These are phyloP conservation scores for Ahaetulla prasina DNA, from an alignment of 2,113 vertebrate genomes.

Conservation along the genomic window DNA sequence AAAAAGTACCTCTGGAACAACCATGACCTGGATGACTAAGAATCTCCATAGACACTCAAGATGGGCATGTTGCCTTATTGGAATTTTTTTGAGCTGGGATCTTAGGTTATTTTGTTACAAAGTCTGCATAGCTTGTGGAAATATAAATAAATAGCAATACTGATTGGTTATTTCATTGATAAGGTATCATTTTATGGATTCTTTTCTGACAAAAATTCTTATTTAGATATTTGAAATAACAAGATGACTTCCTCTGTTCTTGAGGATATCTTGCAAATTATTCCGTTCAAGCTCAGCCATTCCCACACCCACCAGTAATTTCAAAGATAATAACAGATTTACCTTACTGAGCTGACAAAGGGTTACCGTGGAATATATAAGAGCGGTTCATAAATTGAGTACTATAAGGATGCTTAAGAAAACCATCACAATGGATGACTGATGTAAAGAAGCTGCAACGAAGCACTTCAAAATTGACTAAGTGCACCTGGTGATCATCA, in stretches of 20 bases:
- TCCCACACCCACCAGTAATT: not conserved
- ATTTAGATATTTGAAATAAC: not conserved
- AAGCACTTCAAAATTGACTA: not conserved
- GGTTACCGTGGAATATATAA: not conserved
- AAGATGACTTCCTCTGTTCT: not conserved
- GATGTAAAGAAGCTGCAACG: not conserved
- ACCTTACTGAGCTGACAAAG: not conserved
- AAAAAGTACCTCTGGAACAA: no score
- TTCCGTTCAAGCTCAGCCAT: not conserved
- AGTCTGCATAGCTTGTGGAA: not conserved
- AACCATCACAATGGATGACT: not conserved
- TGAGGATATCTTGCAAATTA: not conserved
- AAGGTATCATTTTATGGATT: not conserved
- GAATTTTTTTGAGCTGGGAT: not conserved
- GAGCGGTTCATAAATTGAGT: not conserved
- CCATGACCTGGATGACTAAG: no score
- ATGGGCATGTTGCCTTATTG: not conserved
- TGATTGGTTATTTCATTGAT: not conserved
- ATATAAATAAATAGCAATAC: not conserved
- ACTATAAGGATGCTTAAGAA: not conserved
- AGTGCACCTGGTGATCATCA: not conserved
- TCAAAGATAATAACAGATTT: not conserved
- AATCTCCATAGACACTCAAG: no score
- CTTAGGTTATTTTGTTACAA: not conserved
- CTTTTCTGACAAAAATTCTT: not conserved